Evolutionary conservation across 2,113 vertebrate species (phyloP), one percentile per base, ranked within the genome.

Genomic region (Pholis gunnellus): DNA sequence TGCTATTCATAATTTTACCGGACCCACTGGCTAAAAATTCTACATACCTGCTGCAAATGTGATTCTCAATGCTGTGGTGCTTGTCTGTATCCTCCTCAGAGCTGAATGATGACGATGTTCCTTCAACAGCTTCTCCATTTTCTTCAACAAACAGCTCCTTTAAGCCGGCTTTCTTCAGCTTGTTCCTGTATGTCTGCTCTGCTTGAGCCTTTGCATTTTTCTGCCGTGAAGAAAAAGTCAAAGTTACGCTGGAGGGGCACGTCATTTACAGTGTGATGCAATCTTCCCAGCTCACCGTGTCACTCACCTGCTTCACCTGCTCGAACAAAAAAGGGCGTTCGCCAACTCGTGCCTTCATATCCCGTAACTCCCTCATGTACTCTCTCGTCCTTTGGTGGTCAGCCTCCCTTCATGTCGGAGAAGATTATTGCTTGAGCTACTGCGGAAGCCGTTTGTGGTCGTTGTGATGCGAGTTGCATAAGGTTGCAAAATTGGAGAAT

Each of bases 241-340:
- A 46, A 44, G 42, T 87, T 73, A 79, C 20, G 6, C 56, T 48
- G 64, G 7, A 46, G 11, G 3, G 5, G 27, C 38, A 64, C 15
- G 17, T 40, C 1, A 48, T 52, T 64, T 48, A 48, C 40, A 6
- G 5, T 14, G 14, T 27, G 38, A 56, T 67, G 15, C 40, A 65
- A 82, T 31, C 18, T 29, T 25, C 27, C 57, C 27, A 46, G 46
- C 10, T 63, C 75, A 56, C 27, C 6, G 1, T 9, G 44, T 46
- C 36, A 25, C 72, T 60, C 90, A 95, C 95, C 94, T 95, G 94
- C 87, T 95, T 96, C 89, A 98, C 93, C 90, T 97, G 97, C 88
- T 99, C 97, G 1, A 99, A 99, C 85, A 99, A 96, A 87, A 95
- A 98, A 0, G 97, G 97, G 66, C 96, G 96, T 57, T 91, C 94